These are phyloP conservation scores for Cacoxenus indagator DNA, from an alignment of 2,888 invertebrate genomes.

Conservation along the genomic window DNA sequence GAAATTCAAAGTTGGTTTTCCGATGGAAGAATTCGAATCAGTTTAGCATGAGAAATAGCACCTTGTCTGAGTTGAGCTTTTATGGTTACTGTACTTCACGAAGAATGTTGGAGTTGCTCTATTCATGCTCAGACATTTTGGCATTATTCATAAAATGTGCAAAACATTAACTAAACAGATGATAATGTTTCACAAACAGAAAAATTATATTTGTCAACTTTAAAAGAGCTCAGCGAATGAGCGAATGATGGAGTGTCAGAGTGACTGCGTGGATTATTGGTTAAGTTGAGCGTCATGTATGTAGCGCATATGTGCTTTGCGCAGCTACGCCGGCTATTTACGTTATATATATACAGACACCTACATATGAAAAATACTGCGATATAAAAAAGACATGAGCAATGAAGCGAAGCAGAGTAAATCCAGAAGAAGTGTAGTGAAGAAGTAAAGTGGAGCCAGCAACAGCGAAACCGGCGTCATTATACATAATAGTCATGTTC, in stretches of 20 bases:
- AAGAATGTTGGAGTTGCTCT: background rate
- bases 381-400: background rate
- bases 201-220: background rate
- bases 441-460: background rate
- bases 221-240: background rate
- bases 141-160: background rate
- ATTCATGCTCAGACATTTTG: background rate
- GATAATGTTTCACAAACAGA: background rate
- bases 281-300: background rate
- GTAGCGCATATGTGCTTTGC: background rate
- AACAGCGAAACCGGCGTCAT: background rate
- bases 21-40: too few relatives aligned
- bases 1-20: too few relatives aligned
- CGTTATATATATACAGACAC: background rate
- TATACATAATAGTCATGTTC: background rate
- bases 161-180: slow-evolving; percentile 8
- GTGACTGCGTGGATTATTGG: background rate
- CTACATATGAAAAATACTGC: background rate
- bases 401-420: background rate
- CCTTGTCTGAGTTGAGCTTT: too few relatives aligned
- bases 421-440: background rate
- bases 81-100: background rate
- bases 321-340: background rate
- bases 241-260: background rate
- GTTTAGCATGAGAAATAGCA: too few relatives aligned